Base-by-base conservation (phyloP, 2,888 invertebrate genomes). In the Malacosoma neustria region DNA sequence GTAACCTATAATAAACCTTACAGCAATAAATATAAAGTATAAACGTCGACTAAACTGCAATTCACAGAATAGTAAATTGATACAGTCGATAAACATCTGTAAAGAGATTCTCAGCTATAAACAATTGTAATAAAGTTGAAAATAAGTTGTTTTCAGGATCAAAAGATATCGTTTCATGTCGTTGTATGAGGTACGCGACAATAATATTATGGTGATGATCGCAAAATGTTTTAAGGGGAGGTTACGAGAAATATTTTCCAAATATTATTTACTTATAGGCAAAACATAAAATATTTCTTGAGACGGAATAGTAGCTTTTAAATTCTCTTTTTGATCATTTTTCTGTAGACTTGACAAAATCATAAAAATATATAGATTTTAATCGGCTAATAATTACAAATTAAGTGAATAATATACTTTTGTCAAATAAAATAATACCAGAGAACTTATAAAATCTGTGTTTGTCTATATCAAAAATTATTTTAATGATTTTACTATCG, bases 131-230 rank as follows among this genome's bases (percentile, higher is more conserved):
- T 66, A 63, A 50, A 57, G 57, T 40, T 43, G 51, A 47, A 45
- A 57, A 54, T 67, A 29, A 49, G 29, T 52, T 58, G 58, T 14
- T 15, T 29, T 15, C 15, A 42, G 75, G 68, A 77, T 81, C 80
- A 81, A 81, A 81, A 77, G 54, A 60, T 57, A 48, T 49, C 51
- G 57, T 61, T 56, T 22, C 54, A 54, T 56, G 63, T 62, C 69
- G 67, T 57, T 62, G 62, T 67, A 70, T 71, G 72, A 75, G 66
- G 72, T 68, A 73, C 72, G 66, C 63, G 66, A 70, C 72, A 72
- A 72, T 79, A 73, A 67, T 68, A 71, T n/a, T n/a, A n/a, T 67
- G 60, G 54, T 54, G 66, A 72, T 71, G 65, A 61, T 72, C 59
- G n/a, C 61, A 63, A 74, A 72, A 71, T 70, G 42, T 48, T 53